Percentiles rank a stretch among this genome's conserved stretches.
phyloP scores from a whole-genome alignment of 30 jellyfish, hydroid and myxozoan species.

The Morbakka virulenta region DNA sequence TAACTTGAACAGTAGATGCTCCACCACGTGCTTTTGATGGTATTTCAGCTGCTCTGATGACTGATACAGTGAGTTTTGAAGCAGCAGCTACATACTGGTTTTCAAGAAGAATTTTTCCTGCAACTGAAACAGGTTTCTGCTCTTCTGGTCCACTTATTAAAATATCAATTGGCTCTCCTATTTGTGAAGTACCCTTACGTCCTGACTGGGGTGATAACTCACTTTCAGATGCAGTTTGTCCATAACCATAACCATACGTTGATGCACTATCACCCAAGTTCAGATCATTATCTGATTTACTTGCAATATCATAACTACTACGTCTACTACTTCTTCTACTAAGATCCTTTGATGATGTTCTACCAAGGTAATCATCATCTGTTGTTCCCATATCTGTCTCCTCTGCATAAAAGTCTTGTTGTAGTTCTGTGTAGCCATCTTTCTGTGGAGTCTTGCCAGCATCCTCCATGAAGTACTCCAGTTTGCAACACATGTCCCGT shows the following conservation, averaged over 20 bases:
- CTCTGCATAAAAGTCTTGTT: constrained; percentile 77
- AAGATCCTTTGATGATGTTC: constrained; percentile 66
- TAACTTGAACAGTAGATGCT: constrained; percentile 89
- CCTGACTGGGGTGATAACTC: constrained; percentile 66
- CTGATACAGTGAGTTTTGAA: constrained; percentile 63
- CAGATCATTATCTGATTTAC: constrained; percentile 85
- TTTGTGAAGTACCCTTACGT: constrained; percentile 41
- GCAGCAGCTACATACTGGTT: constrained; percentile 71
- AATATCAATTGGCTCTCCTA: constrained; percentile 73
- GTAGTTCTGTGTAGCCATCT: constrained; percentile 85
- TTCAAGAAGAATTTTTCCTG: constrained; percentile 78
- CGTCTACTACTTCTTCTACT: constrained; percentile 94
- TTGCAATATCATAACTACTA: constrained; percentile 75
- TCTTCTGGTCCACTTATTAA: constrained; percentile 81
- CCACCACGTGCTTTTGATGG: constrained; percentile 98
- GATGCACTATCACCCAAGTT: constrained; percentile 90
- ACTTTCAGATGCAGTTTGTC: constrained; percentile 75
- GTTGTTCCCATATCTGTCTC: constrained; percentile 84
- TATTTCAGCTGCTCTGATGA: constrained; percentile 80
- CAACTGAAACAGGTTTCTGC: constrained; percentile 60
- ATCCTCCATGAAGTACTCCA: constrained; percentile 74
- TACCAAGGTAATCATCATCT: constrained; percentile 80
- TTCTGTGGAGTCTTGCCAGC: constrained; percentile 61
- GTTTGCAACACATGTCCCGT: constrained; percentile 92
- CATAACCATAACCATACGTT: constrained; percentile 69